A percentile compares a stretch with the other conserved stretches of the same genome.
Evolutionary conservation across 2,888 invertebrate species (phyloP).

Genomic region (Apotomis capreana): DNA sequence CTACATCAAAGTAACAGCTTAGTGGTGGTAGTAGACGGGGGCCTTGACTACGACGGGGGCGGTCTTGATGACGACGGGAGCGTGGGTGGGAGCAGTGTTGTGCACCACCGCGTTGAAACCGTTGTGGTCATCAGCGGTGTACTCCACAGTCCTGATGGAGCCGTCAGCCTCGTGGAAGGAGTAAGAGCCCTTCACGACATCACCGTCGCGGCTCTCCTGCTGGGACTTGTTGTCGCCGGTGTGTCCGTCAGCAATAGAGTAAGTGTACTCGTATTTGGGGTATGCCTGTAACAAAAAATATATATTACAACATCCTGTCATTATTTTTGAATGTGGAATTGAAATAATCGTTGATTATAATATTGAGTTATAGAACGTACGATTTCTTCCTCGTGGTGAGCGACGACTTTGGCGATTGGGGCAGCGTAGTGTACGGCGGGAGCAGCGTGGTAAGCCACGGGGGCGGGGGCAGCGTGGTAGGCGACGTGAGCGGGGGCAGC

Average conservation of each 20-base stretch:
- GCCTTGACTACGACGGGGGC: constrained; percentile 44
- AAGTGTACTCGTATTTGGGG: constrained; percentile 70
- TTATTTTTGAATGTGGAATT: no score
- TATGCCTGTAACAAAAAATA: constrained; percentile 40
- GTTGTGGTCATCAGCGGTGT: constrained; percentile 65
- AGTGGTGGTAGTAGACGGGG: constrained; percentile 47
- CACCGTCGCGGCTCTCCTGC: constrained; percentile 69
- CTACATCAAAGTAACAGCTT: constrained; percentile 14
- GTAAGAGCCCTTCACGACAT: constrained; percentile 79
- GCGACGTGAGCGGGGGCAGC: constrained; percentile 57
- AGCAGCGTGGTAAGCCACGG: constrained; percentile 51
- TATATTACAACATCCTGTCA: neutral
- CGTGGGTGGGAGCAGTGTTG: constrained; percentile 47
- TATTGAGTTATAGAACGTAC: neutral
- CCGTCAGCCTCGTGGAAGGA: constrained; percentile 71
- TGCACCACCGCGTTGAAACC: constrained; percentile 57
- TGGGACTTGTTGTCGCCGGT: constrained; percentile 74
- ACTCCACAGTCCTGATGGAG: constrained; percentile 70
- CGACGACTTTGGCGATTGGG: constrained; percentile 53
- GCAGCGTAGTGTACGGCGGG: constrained; percentile 53
- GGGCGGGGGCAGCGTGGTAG: constrained; percentile 61
- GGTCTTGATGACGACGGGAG: constrained; percentile 44
- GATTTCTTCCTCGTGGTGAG: constrained; percentile 48
- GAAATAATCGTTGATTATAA: neutral
- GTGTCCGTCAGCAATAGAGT: constrained; percentile 68